Evolutionary conservation across 2,888 invertebrate genomes (phyloP).

Genomic region (Volucella inflata): DNA sequence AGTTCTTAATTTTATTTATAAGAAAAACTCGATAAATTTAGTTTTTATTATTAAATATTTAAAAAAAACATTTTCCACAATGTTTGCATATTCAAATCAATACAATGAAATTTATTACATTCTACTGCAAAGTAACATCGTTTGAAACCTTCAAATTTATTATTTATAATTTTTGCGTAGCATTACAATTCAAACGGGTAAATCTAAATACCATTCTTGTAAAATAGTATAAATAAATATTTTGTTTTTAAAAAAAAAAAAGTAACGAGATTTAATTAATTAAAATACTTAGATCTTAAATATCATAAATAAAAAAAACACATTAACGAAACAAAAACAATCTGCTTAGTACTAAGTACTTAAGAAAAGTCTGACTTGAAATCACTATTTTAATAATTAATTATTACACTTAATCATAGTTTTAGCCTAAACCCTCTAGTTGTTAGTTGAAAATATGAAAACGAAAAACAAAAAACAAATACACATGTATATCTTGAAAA

Average conservation of each 20-base stretch:
- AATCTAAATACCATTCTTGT: constrained; percentile 1
- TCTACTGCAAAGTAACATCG: no score
- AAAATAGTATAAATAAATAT: constrained; percentile 15
- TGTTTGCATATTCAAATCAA: no score
- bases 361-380: constrained; percentile 69
- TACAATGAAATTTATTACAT: no score
- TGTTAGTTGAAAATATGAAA: constrained; percentile 13
- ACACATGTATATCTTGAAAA: not conserved
- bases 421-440: constrained; percentile 31
- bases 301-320: constrained; percentile 1
- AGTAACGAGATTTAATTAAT: not conserved
- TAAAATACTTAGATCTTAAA: not conserved
- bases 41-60: no score
- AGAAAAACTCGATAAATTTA: no score
- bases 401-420: constrained; percentile 27
- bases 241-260: constrained; percentile 16
- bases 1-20: no score
- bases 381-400: constrained; percentile 58
- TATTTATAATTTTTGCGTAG: no score
- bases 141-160: no score
- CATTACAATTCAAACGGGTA: constrained; percentile 31
- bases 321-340: constrained; percentile 53
- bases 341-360: constrained; percentile 64
- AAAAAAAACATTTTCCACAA: no score
- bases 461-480: not conserved